phyloP scores from a whole-genome alignment of 2,888 invertebrate species.

The Galerucella nymphaeae region DNA sequence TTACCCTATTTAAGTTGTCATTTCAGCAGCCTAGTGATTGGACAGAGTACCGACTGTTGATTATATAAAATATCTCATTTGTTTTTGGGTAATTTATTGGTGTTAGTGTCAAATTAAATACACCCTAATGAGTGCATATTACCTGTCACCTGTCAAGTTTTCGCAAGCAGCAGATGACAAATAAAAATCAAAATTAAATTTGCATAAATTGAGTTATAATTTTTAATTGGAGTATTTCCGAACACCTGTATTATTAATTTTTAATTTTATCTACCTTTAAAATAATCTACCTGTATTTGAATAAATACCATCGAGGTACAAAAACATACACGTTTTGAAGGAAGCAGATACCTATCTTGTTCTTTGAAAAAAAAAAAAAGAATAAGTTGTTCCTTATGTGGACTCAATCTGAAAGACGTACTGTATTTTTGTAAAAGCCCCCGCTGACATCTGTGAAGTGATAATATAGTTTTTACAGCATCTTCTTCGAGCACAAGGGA shows the following conservation, averaged over 20 bases:
- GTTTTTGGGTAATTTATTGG: no score
- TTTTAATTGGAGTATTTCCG: no score
- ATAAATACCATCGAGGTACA: constrained; percentile 4
- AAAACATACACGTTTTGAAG: constrained; percentile 11
- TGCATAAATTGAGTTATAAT: no score
- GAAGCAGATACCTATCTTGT: constrained; percentile 17
- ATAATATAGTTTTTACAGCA: constrained; percentile 63
- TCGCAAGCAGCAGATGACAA: no score
- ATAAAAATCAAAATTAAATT: no score
- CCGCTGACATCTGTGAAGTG: constrained; percentile 60
- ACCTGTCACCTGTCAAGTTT: no score
- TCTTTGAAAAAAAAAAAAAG: constrained; percentile 5
- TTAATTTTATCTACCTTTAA: not conserved
- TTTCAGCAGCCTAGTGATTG: no score
- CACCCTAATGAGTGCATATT: no score
- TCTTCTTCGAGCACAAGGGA: constrained; percentile 56
- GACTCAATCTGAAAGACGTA: constrained; percentile 37
- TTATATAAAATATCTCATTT: no score
- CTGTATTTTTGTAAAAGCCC: constrained; percentile 59
- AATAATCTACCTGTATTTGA: constrained; percentile 7
- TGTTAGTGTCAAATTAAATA: no score
- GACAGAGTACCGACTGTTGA: no score
- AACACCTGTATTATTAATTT: not conserved
- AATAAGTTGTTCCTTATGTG: constrained; percentile 21
- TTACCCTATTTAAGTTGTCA: no score